These are phyloP conservation scores for Phrynocephalus versicolor DNA, from an alignment of 2,113 vertebrate species.

Conservation along the genomic window DNA sequence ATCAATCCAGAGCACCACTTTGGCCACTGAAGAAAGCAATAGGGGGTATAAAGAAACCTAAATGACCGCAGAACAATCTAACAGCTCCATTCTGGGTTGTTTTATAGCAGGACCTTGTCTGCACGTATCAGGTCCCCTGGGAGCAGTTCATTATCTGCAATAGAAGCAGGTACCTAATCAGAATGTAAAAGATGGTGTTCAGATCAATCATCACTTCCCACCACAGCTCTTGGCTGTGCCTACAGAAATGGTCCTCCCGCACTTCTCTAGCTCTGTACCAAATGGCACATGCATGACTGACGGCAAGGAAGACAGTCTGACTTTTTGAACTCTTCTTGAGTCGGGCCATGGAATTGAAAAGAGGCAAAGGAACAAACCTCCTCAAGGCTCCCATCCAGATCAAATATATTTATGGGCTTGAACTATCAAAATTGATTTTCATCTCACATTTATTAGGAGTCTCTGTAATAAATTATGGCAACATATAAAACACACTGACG, in stretches of 20 bases:
- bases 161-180: not conserved
- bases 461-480: not conserved
- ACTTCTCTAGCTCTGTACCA: not conserved
- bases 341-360: not conserved
- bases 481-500: not conserved
- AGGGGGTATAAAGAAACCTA: not conserved
- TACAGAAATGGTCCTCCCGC: not conserved
- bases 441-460: not conserved
- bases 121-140: not conserved
- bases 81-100: not conserved
- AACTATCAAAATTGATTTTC: not conserved
- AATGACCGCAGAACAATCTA: not conserved
- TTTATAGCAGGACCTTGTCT: conserved; percentile 1
- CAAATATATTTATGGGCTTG: not conserved
- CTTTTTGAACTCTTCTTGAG: not conserved
- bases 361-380: not conserved
- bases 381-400: not conserved
- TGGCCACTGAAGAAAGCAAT: not conserved
- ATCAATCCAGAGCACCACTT: not conserved
- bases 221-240: not conserved
- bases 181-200: not conserved
- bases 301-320: not conserved
- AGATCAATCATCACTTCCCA: conserved; percentile 3
- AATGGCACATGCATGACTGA: not conserved
- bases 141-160: not conserved